These are phyloP conservation scores for Hecatera dysodea DNA, from an alignment of 2,888 invertebrate genomes.

Conservation along the genomic window DNA sequence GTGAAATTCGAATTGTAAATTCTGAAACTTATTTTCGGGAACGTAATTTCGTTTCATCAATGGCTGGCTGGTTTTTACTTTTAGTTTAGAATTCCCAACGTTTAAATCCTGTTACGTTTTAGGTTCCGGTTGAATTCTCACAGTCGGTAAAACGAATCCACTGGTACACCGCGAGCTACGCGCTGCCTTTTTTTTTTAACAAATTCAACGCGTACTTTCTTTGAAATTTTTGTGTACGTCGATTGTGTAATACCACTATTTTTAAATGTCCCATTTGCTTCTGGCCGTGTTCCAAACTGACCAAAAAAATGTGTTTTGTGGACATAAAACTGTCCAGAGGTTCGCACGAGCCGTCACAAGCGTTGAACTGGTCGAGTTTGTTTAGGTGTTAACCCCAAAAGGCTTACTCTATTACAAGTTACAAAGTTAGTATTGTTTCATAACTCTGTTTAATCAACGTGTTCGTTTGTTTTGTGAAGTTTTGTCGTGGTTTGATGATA, in stretches of 20 bases:
- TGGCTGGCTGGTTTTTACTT: constrained; percentile 18
- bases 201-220: constrained; percentile 40
- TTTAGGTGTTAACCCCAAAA: constrained; percentile 62
- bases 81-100: constrained; percentile 34
- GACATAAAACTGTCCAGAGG: constrained; percentile 35
- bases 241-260: constrained; percentile 56
- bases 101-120: constrained; percentile 46
- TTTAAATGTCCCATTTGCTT: constrained; percentile 56
- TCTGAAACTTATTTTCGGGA: constrained; percentile 17
- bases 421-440: constrained; percentile 56
- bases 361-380: constrained; percentile 61
- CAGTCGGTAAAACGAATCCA: constrained; percentile 40
- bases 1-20: constrained; percentile 36
- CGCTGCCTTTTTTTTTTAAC: constrained; percentile 22
- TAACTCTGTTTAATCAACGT: constrained; percentile 64
- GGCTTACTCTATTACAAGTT: constrained; percentile 64
- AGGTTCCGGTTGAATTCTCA: constrained; percentile 33
- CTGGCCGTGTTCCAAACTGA: constrained; percentile 60
- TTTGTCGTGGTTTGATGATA: constrained; percentile 33
- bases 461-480: constrained; percentile 59
- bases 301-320: constrained; percentile 42
- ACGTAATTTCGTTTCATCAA: constrained; percentile 22
- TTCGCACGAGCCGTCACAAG: constrained; percentile 41
- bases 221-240: constrained; percentile 33
- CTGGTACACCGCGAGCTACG: not conserved